A percentile compares a stretch with the other conserved stretches of the same genome.
Evolutionary conservation across 1,140 invertebrate genomes (phyloP).

Genomic region (Leptonema lineaticorne): DNA sequence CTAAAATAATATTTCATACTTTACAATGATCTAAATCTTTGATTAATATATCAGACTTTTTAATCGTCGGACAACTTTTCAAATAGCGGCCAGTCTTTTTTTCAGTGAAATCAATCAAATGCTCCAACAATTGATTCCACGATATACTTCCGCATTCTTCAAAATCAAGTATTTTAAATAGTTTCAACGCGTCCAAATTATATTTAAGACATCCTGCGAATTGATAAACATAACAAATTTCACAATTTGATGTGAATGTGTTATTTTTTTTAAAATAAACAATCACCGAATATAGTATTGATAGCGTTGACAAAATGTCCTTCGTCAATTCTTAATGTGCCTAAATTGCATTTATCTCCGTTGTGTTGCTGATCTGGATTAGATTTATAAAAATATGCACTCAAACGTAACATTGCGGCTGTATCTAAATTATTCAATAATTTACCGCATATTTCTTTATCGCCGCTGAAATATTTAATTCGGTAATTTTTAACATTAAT

Average conservation of each 20-base stretch:
- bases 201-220: conserved; percentile 20
- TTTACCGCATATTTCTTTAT: conserved; percentile 1
- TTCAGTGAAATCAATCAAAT: conserved; percentile 28
- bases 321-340: conserved; percentile 23
- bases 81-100: conserved; percentile 17
- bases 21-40: conserved; percentile 36
- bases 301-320: conserved; percentile 32
- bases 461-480: background rate
- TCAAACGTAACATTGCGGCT: conserved; percentile 17
- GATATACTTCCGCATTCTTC: conserved; percentile 26
- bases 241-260: background rate
- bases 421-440: conserved; percentile 32
- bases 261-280: background rate
- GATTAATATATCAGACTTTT: conserved; percentile 31
- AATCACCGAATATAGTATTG: conserved; percentile 27
- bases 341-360: conserved; percentile 16
- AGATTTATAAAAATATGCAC: conserved; percentile 28
- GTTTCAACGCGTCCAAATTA: conserved; percentile 17
- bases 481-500: background rate
- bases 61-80: conserved; percentile 20
- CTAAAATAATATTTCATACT: no score
- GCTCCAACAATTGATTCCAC: conserved; percentile 36
- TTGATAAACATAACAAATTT: background rate
- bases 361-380: conserved; percentile 15
- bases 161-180: conserved; percentile 31